phyloP scores from a whole-genome alignment of 2,113 vertebrate genomes.

The Passer domesticus region DNA sequence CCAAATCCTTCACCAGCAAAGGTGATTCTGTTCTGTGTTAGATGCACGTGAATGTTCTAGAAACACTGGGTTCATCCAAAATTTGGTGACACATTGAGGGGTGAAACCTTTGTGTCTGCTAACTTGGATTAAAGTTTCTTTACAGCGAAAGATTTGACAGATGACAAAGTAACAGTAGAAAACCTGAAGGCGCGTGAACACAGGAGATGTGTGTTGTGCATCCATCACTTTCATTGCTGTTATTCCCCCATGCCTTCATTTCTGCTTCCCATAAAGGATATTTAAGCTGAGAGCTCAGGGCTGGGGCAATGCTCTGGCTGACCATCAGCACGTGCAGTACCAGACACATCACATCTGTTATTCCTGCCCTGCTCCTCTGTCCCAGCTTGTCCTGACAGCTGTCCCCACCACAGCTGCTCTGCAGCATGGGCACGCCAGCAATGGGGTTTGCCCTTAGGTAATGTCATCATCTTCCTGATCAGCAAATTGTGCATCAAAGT shows the following conservation, averaged over 20 bases:
- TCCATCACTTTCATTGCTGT: not conserved
- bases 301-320: not conserved
- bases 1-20: not conserved
- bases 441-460: not conserved
- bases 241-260: not conserved
- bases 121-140: not conserved
- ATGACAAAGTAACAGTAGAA: not conserved
- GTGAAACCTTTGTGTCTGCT: not conserved
- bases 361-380: not conserved
- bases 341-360: not conserved
- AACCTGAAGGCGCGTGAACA: not conserved
- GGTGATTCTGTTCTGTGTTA: not conserved
- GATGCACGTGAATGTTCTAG: not conserved
- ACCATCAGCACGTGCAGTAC: not conserved
- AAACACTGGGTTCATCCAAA: not conserved
- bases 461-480: not conserved
- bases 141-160: not conserved
- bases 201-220: not conserved
- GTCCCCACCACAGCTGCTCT: not conserved
- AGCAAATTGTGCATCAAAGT: not conserved
- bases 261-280: not conserved
- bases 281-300: not conserved
- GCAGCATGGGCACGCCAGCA: not conserved
- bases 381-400: not conserved
- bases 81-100: not conserved